phyloP scores from a whole-genome alignment of 2,797 vertebrate species.

The Pterois miles region DNA sequence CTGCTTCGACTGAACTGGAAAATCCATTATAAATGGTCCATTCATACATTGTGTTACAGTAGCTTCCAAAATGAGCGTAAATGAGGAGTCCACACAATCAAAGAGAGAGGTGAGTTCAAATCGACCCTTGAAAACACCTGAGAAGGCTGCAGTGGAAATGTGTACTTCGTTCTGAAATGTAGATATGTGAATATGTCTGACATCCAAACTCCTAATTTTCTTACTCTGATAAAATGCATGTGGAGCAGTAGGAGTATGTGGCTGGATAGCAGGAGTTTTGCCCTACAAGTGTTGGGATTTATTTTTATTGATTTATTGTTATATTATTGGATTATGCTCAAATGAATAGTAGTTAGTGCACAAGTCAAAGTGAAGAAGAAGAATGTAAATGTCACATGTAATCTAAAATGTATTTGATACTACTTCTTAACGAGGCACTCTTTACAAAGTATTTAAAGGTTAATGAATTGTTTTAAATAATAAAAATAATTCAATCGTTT shows the following conservation, averaged over 20 bases:
- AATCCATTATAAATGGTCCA: constrained; percentile 23
- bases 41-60: constrained; percentile 9
- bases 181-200: not conserved
- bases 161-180: not conserved
- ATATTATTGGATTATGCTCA: not conserved
- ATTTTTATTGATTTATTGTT: not conserved
- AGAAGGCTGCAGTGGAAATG: not conserved
- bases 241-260: not conserved
- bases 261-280: not conserved
- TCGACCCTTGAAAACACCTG: not conserved
- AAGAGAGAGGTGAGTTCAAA: constrained; percentile 60
- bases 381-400: not conserved
- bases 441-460: not conserved
- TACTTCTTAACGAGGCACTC: not conserved
- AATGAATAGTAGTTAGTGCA: not conserved
- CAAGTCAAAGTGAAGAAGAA: not conserved
- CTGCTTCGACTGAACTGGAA: constrained; percentile 1
- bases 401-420: not conserved
- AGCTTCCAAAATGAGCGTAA: constrained; percentile 49
- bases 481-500: not conserved
- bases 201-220: not conserved
- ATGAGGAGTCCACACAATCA: constrained; percentile 14
- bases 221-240: not conserved
- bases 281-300: not conserved
- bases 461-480: not conserved